Conservation (phyloP, 2,797 vertebrate species). For the Poeciliopsis infans region DNA sequence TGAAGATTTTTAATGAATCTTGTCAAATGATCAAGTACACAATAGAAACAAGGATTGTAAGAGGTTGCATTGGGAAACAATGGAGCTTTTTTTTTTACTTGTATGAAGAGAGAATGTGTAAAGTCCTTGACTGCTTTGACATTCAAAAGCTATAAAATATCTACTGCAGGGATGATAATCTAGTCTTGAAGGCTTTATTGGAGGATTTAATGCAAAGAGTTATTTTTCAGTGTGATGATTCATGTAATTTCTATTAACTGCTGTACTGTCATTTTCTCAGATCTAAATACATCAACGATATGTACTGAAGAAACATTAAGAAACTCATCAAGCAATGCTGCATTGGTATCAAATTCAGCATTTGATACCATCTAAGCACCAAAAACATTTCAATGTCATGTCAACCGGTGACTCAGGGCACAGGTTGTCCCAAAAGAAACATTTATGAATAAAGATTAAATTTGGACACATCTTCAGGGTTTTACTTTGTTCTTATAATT, state of each 20-base stretch:
- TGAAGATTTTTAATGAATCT: too few relatives aligned
- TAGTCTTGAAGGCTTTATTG: conserved; percentile 34
- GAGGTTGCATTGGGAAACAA: conserved; percentile 14
- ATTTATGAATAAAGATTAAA: neutral
- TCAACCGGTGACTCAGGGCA: conserved; percentile 5
- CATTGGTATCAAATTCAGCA: too few relatives aligned
- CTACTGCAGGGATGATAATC: conserved; percentile 38
- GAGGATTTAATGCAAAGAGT: conserved; percentile 44
- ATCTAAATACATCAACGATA: conserved; percentile 13
- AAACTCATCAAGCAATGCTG: neutral
- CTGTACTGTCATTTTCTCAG: conserved; percentile 25
- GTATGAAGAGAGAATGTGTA: conserved; percentile 27
- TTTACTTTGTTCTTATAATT: neutral
- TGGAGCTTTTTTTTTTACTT: conserved; percentile 15
- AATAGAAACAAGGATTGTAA: conserved; percentile 8
- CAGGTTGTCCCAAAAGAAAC: conserved; percentile 9
- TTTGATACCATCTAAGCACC: conserved; percentile 15
- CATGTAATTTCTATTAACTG: conserved; percentile 55
- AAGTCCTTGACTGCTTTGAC: conserved; percentile 42
- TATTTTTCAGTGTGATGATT: conserved; percentile 52
- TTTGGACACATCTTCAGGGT: neutral
- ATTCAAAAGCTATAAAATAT: conserved; percentile 41
- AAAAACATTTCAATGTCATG: conserved; percentile 19
- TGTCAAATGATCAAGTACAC: neutral
- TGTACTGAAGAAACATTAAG: conserved; percentile 27